Conservation (phyloP, 2,888 invertebrate genomes). For the Leucophenga maculata region DNA sequence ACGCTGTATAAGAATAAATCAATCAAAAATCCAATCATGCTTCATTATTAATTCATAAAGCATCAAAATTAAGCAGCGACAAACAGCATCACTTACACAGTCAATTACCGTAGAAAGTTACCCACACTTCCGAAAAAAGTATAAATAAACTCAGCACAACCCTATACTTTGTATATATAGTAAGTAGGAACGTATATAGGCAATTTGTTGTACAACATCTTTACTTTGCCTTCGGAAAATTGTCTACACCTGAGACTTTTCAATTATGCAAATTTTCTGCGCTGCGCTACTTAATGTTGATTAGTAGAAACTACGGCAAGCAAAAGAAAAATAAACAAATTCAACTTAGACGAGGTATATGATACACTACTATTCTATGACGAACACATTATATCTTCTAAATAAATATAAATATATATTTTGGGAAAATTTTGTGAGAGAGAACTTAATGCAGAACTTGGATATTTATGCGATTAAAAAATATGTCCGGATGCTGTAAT, state of each 20-base stretch:
- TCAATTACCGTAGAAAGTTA: not conserved
- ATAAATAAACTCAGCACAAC: not conserved
- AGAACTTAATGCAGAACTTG: no score
- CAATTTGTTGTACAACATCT: constrained; percentile 38
- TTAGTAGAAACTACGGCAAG: constrained; percentile 47
- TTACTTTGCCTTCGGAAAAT: constrained; percentile 35
- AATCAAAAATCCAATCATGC: constrained; percentile 4
- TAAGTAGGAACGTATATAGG: no score
- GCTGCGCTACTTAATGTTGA: constrained; percentile 45
- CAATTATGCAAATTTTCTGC: constrained; percentile 61
- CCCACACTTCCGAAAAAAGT: not conserved
- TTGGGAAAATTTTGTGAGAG: no score
- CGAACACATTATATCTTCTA: no score
- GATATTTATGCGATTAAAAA: no score
- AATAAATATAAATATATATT: no score
- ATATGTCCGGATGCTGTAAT: no score
- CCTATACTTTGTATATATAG: no score
- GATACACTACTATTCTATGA: no score
- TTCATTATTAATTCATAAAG: constrained; percentile 7
- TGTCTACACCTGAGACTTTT: constrained; percentile 47
- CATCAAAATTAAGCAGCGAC: not conserved
- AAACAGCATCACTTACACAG: not conserved
- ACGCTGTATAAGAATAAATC: not conserved
- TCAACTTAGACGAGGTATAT: not conserved
- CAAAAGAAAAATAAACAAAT: not conserved